phyloP scores from a whole-genome alignment of 1,140 invertebrate genomes.

The Copidosoma floridanum region DNA sequence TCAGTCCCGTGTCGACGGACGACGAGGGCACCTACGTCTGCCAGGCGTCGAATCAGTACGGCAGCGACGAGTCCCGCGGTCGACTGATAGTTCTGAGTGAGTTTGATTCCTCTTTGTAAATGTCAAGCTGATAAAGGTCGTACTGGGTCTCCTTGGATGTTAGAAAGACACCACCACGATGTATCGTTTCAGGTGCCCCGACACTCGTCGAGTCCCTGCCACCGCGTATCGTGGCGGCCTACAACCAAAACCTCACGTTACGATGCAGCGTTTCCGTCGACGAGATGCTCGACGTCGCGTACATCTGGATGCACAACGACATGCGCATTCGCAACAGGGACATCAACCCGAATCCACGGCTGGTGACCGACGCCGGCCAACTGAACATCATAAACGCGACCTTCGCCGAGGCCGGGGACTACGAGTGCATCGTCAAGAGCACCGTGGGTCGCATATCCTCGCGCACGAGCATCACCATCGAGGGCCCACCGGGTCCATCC shows the following conservation, averaged over 20 bases:
- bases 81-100: conserved; percentile 82
- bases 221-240: conserved; percentile 64
- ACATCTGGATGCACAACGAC: conserved; percentile 88
- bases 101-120: conserved; percentile 38
- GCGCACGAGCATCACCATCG: conserved; percentile 69
- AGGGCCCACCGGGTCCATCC: conserved; percentile 82
- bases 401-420: conserved; percentile 81
- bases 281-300: conserved; percentile 81
- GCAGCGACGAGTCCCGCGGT: conserved; percentile 77
- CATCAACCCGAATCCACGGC: conserved; percentile 48
- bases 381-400: conserved; percentile 80
- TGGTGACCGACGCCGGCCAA: conserved; percentile 67
- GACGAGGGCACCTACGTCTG: conserved; percentile 90
- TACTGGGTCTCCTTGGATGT: too few relatives aligned
- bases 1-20: conserved; percentile 79
- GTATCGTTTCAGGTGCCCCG: conserved; percentile 68
- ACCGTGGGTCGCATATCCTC: conserved; percentile 78
- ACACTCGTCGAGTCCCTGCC: conserved; percentile 68
- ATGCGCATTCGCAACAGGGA: conserved; percentile 71
- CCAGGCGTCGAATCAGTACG: conserved; percentile 79
- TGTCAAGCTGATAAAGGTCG: too few relatives aligned
- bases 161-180: too few relatives aligned
- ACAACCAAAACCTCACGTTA: conserved; percentile 71
- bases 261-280: conserved; percentile 80
- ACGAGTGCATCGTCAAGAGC: conserved; percentile 85